A percentile compares a stretch with the other conserved stretches of the same genome.
phyloP scores from a whole-genome alignment of 2,888 invertebrate genomes.

The Charanyca ferruginea region DNA sequence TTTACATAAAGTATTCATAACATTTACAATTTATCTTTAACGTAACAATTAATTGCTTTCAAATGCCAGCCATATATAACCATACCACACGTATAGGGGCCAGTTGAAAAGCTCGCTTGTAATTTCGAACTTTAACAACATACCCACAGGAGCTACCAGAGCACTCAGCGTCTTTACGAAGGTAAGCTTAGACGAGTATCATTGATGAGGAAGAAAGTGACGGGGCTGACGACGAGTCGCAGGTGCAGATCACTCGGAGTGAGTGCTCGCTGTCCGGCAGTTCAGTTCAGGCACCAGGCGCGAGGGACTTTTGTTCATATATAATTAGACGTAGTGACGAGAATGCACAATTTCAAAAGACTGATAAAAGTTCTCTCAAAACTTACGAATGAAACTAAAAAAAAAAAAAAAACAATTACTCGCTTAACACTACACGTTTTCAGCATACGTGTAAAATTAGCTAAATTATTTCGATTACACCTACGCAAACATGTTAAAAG shows the following conservation, averaged over 20 bases:
- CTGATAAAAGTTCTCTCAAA: conserved; percentile 24
- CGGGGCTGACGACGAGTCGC: too few relatives aligned
- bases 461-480: conserved; percentile 6
- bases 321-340: conserved; percentile 20
- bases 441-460: not conserved
- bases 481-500: not conserved
- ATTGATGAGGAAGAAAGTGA: not conserved
- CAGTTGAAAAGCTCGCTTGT: conserved; percentile 20
- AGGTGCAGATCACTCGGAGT: too few relatives aligned
- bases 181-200: conserved; percentile 60
- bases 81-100: conserved; percentile 28
- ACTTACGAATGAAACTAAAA: conserved; percentile 7
- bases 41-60: conserved; percentile 51
- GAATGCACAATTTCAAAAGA: conserved; percentile 16
- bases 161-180: conserved; percentile 61
- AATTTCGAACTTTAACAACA: conserved; percentile 13
- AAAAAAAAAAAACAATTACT: conserved; percentile 3
- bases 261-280: too few relatives aligned
- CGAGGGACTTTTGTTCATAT: conserved; percentile 2
- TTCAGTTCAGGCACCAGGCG: not conserved
- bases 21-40: conserved; percentile 61
- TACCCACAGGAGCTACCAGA: conserved; percentile 38
- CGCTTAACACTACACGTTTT: conserved; percentile 4
- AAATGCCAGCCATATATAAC: conserved; percentile 22
- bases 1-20: conserved; percentile 60